Evolutionary conservation across 2,113 vertebrate species (phyloP).

Genomic region (Hippocampus mohnikei): DNA sequence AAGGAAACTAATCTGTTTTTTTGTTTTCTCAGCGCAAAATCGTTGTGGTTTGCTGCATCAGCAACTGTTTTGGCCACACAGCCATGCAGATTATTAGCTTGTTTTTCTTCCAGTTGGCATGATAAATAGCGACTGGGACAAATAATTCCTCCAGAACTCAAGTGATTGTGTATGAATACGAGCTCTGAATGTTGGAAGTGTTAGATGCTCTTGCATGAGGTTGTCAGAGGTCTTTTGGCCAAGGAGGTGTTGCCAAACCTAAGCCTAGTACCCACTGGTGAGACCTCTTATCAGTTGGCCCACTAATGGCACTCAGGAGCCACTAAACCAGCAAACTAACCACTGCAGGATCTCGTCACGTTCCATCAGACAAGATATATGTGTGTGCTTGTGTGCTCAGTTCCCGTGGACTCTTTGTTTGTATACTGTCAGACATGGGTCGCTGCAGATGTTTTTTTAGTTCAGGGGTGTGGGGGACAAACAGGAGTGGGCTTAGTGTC

Average conservation of each 20-base stretch:
- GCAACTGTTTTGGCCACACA: conserved; percentile 33
- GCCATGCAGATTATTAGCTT: conserved; percentile 11
- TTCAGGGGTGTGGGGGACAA: conserved; percentile 42
- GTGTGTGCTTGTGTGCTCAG: conserved; percentile 26
- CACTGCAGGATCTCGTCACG: conserved; percentile 50
- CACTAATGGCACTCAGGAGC: conserved; percentile 59
- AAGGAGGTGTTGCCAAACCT: conserved; percentile 30
- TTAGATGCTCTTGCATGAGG: conserved; percentile 25
- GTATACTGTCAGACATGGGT: conserved; percentile 62
- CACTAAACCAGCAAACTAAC: conserved; percentile 63
- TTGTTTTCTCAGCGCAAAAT: conserved; percentile 31
- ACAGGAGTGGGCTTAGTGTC: conserved; percentile 39
- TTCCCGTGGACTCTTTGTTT: conserved; percentile 60
- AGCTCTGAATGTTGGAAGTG: neutral
- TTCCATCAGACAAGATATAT: conserved; percentile 38
- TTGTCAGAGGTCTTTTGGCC: conserved; percentile 8
- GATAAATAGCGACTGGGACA: conserved; percentile 35
- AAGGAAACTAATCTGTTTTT: conserved; percentile 40
- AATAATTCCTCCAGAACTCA: conserved; percentile 16
- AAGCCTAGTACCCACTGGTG: conserved; percentile 28
- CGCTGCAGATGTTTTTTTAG: conserved; percentile 63
- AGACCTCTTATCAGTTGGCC: conserved; percentile 30
- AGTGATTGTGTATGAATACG: neutral
- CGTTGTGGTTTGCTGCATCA: conserved; percentile 46
- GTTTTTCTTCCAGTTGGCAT: conserved; percentile 25